Evolutionary conservation across 2,113 vertebrate genomes (phyloP).

Genomic region (Melanotaenia duboulayi): DNA sequence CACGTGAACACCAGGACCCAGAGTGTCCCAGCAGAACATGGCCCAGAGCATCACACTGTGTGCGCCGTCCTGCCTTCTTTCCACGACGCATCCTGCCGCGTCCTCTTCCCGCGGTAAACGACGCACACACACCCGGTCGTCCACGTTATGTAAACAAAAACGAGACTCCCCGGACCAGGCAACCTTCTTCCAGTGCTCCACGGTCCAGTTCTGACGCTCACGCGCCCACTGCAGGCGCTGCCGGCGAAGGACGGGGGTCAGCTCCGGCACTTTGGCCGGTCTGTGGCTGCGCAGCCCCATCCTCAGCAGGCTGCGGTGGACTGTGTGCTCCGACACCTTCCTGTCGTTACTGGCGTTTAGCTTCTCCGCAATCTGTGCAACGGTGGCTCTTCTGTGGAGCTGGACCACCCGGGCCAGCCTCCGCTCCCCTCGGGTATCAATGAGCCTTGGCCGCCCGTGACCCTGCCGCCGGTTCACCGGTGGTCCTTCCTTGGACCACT

Average conservation of each 20-base stretch:
- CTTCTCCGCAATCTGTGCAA: not conserved
- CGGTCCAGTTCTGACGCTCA: not conserved
- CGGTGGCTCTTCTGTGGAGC: not conserved
- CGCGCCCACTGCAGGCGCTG: not conserved
- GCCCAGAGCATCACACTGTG: not conserved
- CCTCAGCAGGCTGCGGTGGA: constrained; percentile 47
- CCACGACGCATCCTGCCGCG: not conserved
- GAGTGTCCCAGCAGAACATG: constrained; percentile 10
- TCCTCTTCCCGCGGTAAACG: not conserved
- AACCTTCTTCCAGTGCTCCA: constrained; percentile 8
- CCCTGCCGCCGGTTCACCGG: constrained; percentile 7
- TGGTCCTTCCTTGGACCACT: not conserved
- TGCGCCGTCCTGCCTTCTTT: not conserved
- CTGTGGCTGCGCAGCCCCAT: constrained; percentile 19
- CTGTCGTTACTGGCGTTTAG: not conserved
- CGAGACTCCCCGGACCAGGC: not conserved
- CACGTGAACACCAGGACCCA: constrained; percentile 2
- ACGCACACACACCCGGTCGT: not conserved
- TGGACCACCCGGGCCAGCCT: not conserved
- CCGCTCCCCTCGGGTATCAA: not conserved
- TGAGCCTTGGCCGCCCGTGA: not conserved
- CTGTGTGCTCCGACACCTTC: constrained; percentile 18
- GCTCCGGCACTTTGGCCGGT: not conserved
- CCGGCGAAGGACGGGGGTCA: not conserved
- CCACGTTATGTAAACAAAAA: not conserved